Evolutionary conservation across 2,113 vertebrate species (phyloP), one percentile per base, ranked within the genome.

Genomic region (Orthochromis indermauri): DNA sequence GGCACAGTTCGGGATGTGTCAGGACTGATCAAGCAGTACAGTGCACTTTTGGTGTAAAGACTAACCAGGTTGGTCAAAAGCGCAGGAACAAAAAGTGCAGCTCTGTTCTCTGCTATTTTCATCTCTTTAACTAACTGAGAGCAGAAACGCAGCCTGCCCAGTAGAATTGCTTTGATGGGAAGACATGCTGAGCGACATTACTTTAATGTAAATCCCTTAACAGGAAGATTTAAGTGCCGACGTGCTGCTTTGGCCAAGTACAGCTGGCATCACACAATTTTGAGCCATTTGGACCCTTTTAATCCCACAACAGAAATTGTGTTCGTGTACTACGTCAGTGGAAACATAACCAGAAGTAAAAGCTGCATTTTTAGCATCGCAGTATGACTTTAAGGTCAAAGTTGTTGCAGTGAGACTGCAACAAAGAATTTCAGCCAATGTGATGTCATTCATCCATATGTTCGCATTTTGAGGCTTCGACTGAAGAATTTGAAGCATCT

Each of bases 1-100:
- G 83, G 13, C 90, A 40, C 76, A 40, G 90, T 82, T 87, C 21
- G 5, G 78, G 59, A 91, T 61, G 86, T 92, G 91, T 92, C 91
- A 84, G 86, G 80, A 78, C 76, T 84, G 66, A 90, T 91, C 90
- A 86, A 53, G 59, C 59, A 33, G 66, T 17, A 82, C 86, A 16
- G 24, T 24, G 80, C 66, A 54, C 68, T 71, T 40, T 14, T 11
- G 2, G 76, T 82, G 73, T 82, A 59, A 89, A 82, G 53, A 82
- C 82, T 81, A 84, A 85, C 83, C 83, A 59, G 85, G 57, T 21
- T 53, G 78, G 90, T 88, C 78, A 26, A 88, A 81, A 73, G 54
- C 37, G 1, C 55, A 8, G 21, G 63, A 89, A 85, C 37, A 71
- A 87, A 88, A 83, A 54, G 80, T 80, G 78, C 51, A 71, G 80